Evolutionary conservation across 2,888 invertebrate genomes (phyloP).

Genomic region (Lampropteryx suffumata): DNA sequence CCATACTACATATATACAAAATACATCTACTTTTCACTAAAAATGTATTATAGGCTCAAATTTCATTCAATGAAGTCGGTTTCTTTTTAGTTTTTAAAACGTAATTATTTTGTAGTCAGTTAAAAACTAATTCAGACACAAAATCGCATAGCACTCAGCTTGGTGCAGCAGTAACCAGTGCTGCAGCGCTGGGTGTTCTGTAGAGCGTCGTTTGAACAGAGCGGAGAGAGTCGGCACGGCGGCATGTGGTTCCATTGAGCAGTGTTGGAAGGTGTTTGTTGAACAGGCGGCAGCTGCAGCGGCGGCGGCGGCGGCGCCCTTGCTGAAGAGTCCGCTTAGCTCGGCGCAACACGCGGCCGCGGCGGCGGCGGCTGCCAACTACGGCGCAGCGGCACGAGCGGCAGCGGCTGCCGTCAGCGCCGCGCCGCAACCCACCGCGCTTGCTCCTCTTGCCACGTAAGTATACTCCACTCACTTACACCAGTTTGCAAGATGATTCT

Average conservation of each 20-base stretch:
- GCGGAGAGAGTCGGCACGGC: background rate
- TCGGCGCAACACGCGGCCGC: conserved; percentile 94
- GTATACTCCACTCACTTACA: conserved; percentile 25
- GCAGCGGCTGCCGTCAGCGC: conserved; percentile 88
- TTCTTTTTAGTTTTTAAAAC: too few species aligned
- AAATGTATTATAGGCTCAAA: too few species aligned
- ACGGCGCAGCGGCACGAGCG: conserved; percentile 92
- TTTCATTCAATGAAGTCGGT: too few species aligned
- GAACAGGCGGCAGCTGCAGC: conserved; percentile 84
- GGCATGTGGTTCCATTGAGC: background rate
- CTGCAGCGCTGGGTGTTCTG: too few species aligned
- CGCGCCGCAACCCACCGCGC: conserved; percentile 84
- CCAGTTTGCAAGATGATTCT: too few species aligned
- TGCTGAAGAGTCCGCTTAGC: conserved; percentile 92
- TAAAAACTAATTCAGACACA: too few species aligned
- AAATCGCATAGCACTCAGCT: too few species aligned
- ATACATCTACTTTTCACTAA: too few species aligned
- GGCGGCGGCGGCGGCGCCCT: conserved; percentile 89
- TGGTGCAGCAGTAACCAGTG: too few species aligned
- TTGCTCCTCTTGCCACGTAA: conserved; percentile 68
- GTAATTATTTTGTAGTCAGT: too few species aligned
- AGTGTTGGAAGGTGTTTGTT: background rate
- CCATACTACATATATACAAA: too few species aligned
- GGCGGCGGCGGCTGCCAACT: conserved; percentile 93
- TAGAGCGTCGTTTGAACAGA: background rate